A percentile compares a stretch with the other conserved stretches of the same genome.
Conservation (phyloP, 2,113 vertebrate genomes). For the Morone chrysops region DNA sequence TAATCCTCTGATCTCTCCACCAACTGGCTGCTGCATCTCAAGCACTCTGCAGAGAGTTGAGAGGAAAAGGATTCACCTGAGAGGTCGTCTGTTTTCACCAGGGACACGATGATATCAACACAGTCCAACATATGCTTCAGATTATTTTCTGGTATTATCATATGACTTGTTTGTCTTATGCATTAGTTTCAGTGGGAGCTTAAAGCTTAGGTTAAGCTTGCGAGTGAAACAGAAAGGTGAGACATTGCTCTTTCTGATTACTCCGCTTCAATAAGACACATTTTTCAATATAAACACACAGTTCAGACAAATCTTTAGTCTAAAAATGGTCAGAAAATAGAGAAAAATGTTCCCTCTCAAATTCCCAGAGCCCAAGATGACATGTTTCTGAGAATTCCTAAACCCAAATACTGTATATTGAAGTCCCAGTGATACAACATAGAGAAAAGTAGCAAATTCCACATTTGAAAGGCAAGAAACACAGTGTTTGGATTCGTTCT, state of each 20-base stretch:
- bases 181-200: background rate
- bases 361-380: background rate
- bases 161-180: background rate
- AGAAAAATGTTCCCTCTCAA: background rate
- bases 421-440: too few relatives aligned
- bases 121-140: background rate
- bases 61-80: conserved; percentile 11
- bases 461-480: background rate
- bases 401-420: background rate
- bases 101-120: conserved; percentile 4
- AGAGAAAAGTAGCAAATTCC: background rate
- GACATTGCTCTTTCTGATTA: background rate
- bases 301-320: background rate
- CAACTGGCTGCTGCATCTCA: conserved; percentile 41
- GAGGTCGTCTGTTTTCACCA: conserved; percentile 2
- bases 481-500: background rate
- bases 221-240: background rate
- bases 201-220: background rate
- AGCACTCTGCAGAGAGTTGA: conserved; percentile 7
- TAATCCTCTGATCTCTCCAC: conserved; percentile 77
- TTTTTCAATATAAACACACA: background rate
- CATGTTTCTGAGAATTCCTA: background rate
- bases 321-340: too few relatives aligned
- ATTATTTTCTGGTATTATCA: background rate
- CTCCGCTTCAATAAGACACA: background rate